These are phyloP conservation scores for Rhagophthalmus giganteus DNA, from an alignment of 2,888 invertebrate genomes.

Conservation along the genomic window DNA sequence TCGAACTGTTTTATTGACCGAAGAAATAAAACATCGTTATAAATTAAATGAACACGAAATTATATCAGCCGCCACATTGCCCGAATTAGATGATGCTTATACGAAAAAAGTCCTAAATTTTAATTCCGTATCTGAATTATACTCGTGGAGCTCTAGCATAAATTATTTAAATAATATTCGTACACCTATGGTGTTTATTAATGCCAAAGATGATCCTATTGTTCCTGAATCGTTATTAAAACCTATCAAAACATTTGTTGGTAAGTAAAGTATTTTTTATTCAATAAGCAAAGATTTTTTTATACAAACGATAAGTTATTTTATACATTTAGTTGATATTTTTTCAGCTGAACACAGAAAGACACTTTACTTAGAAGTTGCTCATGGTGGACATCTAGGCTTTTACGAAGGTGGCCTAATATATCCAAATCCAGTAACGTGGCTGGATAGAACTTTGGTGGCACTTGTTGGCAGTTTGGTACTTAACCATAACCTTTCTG, in stretches of 20 bases:
- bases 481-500: constrained; percentile 53
- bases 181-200: constrained; percentile 88
- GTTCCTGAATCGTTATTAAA: constrained; percentile 78
- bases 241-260: constrained; percentile 72
- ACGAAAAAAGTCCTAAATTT: constrained; percentile 81
- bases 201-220: constrained; percentile 89
- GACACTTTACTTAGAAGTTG: constrained; percentile 75
- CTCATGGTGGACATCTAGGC: constrained; percentile 93
- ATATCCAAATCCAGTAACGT: constrained; percentile 88
- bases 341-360: constrained; percentile 65
- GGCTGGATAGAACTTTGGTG: constrained; percentile 89
- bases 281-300: too few species aligned
- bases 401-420: constrained; percentile 90
- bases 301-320: too few species aligned
- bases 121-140: constrained; percentile 75
- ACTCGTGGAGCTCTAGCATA: constrained; percentile 82
- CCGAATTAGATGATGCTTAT: constrained; percentile 88
- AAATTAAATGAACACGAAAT: constrained; percentile 79
- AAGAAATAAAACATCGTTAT: constrained; percentile 70
- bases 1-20: constrained; percentile 72
- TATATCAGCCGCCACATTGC: constrained; percentile 82
- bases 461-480: constrained; percentile 76
- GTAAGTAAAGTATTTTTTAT: constrained; percentile 69
- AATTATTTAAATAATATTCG: constrained; percentile 78
- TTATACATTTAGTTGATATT: constrained; percentile 51